phyloP scores from a whole-genome alignment of 1,140 invertebrate genomes.

The Hetaerina americana region DNA sequence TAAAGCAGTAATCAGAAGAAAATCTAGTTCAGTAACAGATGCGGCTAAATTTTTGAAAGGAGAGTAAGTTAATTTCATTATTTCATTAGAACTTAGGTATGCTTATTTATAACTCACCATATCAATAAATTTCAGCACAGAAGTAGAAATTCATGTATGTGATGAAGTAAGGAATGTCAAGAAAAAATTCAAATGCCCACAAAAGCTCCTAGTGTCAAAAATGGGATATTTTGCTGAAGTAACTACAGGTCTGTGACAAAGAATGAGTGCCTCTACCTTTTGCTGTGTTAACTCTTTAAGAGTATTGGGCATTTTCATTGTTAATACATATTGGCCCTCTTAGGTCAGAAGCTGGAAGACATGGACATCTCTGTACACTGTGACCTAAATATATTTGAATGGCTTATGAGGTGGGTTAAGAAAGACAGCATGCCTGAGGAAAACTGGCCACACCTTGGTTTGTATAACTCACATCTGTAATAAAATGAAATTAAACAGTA shows the following conservation, averaged over 20 bases:
- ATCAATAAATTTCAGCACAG: slow-evolving; percentile 39
- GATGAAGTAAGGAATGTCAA: slow-evolving; percentile 76
- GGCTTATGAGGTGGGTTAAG: slow-evolving; percentile 92
- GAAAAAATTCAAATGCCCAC: slow-evolving; percentile 76
- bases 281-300: no score
- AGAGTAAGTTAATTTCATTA: neutral
- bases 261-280: neutral
- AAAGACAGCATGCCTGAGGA: slow-evolving; percentile 48
- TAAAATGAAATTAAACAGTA: no score
- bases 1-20: slow-evolving; percentile 23
- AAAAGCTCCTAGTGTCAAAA: slow-evolving; percentile 69
- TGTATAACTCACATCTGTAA: slow-evolving; percentile 3
- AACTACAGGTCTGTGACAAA: slow-evolving; percentile 40
- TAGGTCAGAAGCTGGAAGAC: slow-evolving; percentile 71
- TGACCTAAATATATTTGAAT: slow-evolving; percentile 86
- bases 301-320: neutral
- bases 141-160: slow-evolving; percentile 76
- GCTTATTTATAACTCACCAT: no score
- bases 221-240: slow-evolving; percentile 92
- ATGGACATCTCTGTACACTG: slow-evolving; percentile 95
- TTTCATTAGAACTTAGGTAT: no score
- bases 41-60: neutral
- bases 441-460: slow-evolving; percentile 51
- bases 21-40: neutral
- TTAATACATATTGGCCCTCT: slow-evolving; percentile 13